Conservation (phyloP, 2,113 vertebrate species). For the Paramormyrops kingsleyae region DNA sequence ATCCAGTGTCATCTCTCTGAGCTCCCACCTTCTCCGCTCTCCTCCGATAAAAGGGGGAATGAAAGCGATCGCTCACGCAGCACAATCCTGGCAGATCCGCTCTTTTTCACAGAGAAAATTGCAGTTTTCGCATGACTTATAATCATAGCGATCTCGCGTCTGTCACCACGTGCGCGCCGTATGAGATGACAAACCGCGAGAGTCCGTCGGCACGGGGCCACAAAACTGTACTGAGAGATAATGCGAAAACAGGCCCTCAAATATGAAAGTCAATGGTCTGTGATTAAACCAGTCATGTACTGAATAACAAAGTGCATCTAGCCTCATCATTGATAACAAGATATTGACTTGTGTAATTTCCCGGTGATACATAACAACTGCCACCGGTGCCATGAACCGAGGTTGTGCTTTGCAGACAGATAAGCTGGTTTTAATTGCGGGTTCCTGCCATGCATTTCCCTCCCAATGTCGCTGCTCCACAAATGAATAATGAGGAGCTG, state of each 20-base stretch:
- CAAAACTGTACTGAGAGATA: not conserved
- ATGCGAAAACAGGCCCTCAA: not conserved
- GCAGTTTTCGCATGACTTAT: slow-evolving; percentile 11
- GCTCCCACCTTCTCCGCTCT: not conserved
- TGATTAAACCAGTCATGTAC: not conserved
- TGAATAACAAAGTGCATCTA: slow-evolving; percentile 3
- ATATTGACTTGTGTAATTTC: slow-evolving; percentile 12
- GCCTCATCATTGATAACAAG: slow-evolving; percentile 12
- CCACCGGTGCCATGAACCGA: not conserved
- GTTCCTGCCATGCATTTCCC: not conserved
- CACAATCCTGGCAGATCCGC: not conserved
- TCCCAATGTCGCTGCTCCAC: not conserved
- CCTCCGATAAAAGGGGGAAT: not conserved
- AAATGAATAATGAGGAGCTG: not conserved
- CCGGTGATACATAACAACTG: not conserved
- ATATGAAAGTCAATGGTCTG: slow-evolving; percentile 11
- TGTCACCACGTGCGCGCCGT: not conserved
- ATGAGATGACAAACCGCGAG: not conserved
- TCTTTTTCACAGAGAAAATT: slow-evolving; percentile 7
- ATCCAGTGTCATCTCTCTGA: not conserved
- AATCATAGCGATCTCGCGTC: not conserved
- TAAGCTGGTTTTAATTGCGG: not conserved
- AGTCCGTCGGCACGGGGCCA: not conserved
- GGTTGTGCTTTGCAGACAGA: not conserved
- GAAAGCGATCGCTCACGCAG: not conserved